Evolutionary conservation across 2,797 vertebrate genomes (phyloP).

Genomic region (Lates japonicus): DNA sequence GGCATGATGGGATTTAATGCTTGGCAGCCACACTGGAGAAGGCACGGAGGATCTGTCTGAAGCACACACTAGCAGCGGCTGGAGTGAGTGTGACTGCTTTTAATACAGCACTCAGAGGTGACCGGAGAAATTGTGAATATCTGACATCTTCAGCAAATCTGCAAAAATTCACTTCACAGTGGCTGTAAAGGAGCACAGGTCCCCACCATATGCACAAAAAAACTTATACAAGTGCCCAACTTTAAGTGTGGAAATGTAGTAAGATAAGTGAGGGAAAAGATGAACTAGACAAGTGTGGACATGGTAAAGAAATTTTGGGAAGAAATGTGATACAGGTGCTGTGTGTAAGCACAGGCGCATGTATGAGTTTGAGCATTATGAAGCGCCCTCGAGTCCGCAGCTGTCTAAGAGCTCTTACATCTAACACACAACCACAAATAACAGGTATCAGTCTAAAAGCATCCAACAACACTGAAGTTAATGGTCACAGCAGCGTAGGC

Average conservation of each 20-base stretch:
- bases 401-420: not conserved
- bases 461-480: not conserved
- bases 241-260: not conserved
- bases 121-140: conserved; percentile 37
- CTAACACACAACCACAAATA: not conserved
- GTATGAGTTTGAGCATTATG: not conserved
- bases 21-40: conserved; percentile 55
- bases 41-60: conserved; percentile 44
- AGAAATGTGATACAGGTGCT: conserved; percentile 9
- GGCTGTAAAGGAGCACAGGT: not conserved
- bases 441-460: conserved; percentile 9
- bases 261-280: not conserved
- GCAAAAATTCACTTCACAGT: conserved; percentile 3
- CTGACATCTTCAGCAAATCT: conserved; percentile 26
- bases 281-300: not conserved
- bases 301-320: not conserved
- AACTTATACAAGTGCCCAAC: not conserved
- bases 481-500: not conserved
- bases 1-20: conserved; percentile 70
- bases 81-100: conserved; percentile 48
- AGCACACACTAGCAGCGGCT: conserved; percentile 41
- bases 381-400: not conserved
- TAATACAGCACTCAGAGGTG: conserved; percentile 31
- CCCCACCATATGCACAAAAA: not conserved
- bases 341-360: not conserved